These are phyloP conservation scores for Tinea trinotella DNA, from an alignment of 2,888 invertebrate genomes.

Conservation along the genomic window DNA sequence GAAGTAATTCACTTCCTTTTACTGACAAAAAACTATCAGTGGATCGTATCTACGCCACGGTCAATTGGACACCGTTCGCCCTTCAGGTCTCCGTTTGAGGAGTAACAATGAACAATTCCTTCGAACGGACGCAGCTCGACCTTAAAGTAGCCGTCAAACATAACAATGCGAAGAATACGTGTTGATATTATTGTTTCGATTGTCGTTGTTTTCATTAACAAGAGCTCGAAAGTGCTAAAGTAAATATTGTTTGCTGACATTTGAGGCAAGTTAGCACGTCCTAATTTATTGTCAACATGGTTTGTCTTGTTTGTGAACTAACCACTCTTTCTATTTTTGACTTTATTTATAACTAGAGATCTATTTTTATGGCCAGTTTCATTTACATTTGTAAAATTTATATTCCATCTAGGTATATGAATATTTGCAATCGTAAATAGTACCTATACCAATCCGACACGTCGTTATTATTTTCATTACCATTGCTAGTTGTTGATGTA, in stretches of 20 bases:
- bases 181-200: constrained; percentile 6
- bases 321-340: constrained; percentile 3
- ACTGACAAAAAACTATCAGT: not conserved
- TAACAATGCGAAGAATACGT: constrained; percentile 14
- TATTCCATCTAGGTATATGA: not conserved
- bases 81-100: constrained; percentile 47
- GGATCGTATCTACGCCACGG: constrained; percentile 14
- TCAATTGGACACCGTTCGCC: constrained; percentile 28
- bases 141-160: constrained; percentile 14
- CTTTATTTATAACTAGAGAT: not conserved
- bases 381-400: not conserved
- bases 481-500: not conserved
- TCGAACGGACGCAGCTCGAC: constrained; percentile 11
- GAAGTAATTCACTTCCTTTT: constrained; percentile 2
- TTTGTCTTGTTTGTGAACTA: not conserved
- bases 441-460: not conserved
- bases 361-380: not conserved
- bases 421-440: not conserved
- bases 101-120: constrained; percentile 56
- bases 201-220: not conserved
- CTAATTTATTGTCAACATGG: not conserved
- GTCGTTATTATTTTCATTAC: not conserved
- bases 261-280: constrained; percentile 5
- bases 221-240: constrained; percentile 4
- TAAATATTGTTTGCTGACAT: constrained; percentile 1